Evolutionary conservation across 2,888 invertebrate species (phyloP).

Genomic region (Lymantria dispar): DNA sequence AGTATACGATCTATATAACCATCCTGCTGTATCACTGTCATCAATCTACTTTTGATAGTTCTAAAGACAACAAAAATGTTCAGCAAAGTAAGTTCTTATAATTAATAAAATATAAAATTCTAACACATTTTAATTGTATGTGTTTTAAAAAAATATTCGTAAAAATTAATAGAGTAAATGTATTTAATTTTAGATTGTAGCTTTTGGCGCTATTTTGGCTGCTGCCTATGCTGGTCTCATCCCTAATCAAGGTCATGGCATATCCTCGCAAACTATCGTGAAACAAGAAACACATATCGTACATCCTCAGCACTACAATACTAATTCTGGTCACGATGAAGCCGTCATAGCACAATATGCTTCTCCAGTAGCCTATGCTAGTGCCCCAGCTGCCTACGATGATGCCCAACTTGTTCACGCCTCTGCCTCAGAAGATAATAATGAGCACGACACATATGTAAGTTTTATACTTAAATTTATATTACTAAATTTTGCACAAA

Average conservation of each 20-base stretch:
- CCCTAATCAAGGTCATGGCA: slow-evolving; percentile 9
- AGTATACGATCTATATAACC: background rate
- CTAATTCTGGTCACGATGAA: background rate
- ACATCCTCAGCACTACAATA: background rate
- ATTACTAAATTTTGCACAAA: background rate
- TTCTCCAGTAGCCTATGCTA: background rate
- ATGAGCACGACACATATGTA: background rate
- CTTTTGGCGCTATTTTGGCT: slow-evolving; percentile 37
- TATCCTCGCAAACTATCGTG: background rate
- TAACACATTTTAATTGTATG: too few relatives aligned
- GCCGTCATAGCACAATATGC: background rate
- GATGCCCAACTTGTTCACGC: background rate
- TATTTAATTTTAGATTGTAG: slow-evolving; percentile 7
- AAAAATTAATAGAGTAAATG: too few relatives aligned
- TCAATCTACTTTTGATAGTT: slow-evolving; percentile 24
- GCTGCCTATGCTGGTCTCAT: slow-evolving; percentile 45
- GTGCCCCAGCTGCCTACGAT: background rate
- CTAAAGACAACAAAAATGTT: slow-evolving; percentile 26
- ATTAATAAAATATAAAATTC: background rate
- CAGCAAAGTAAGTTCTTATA: slow-evolving; percentile 27
- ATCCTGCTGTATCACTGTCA: slow-evolving; percentile 12
- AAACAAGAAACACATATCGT: background rate
- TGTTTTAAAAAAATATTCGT: too few relatives aligned
- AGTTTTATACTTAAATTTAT: background rate
- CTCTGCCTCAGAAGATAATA: background rate